Base-by-base conservation (phyloP, 2,888 invertebrate genomes). In the Macaria liturata region DNA sequence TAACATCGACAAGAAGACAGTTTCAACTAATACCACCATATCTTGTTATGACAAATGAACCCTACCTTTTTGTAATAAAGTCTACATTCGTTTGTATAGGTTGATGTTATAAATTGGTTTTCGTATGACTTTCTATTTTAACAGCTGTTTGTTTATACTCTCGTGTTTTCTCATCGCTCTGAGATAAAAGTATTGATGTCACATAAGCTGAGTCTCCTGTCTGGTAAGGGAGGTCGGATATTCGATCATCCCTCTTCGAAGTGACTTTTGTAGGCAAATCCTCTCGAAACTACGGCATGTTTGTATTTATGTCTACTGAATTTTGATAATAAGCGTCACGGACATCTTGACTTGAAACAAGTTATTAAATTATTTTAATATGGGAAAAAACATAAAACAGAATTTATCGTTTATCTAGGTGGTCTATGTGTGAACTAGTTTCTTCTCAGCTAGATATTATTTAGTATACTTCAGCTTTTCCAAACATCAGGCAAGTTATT, bases 141-240 rank as follows among this genome's bases (percentile, higher is more conserved):
- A 63, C 63, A 54, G 37, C 49, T 55, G 54, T 31, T 32, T 34
- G 30, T n/a, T 20, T 49, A 46, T 61, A 62, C 54, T 60, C 57
- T 61, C 48, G 52, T 57, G 49, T 61, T 64, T 64, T 62, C 65
- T 57, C 60, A 64, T 64, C 57, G 42, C 8, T 4, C 0, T 5
- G 42, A 42, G 43, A 50, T 43, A 32, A 40, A 50, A 50, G 50
- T 43, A 50, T 50, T 32, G 32, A 49, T 50, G 34, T 49, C 46
- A 62, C 50, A 62, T 54, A 61, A 32, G 43, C 43, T 32, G 9
- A 9, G 9, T 43, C n/a, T 43, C 42, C 3, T 32, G 34, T 34
- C 32, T 9, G 50, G 32, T 50, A 39, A 42, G 32, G 32, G 42
- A 20, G 50, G 50, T 50, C 32, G 32, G 42, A 32, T 43, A 42